A percentile compares a stretch with the other conserved stretches of the same genome.
Conservation (phyloP, 2,113 vertebrate genomes). For the Mus spicilegus region DNA sequence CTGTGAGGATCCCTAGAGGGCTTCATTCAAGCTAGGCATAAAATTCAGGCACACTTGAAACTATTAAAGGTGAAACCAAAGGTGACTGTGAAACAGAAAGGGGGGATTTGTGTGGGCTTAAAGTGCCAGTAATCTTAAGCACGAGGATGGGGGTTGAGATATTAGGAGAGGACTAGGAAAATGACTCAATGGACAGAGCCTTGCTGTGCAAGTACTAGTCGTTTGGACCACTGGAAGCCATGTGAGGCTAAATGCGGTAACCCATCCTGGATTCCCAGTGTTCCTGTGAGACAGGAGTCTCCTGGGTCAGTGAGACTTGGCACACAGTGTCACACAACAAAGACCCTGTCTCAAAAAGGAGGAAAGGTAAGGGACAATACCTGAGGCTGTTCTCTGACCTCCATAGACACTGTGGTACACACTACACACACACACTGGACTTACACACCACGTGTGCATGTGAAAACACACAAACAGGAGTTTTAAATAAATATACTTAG, state of each 20-base stretch:
- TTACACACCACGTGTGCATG: not conserved
- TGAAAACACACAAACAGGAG: not conserved
- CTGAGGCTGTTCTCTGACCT: not conserved
- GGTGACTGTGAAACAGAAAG: not conserved
- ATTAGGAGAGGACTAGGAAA: not conserved
- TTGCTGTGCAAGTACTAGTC: not conserved
- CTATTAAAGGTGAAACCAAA: slow-evolving; percentile 44
- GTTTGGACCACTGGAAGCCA: not conserved
- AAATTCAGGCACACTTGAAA: slow-evolving; percentile 36
- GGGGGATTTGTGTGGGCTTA: not conserved
- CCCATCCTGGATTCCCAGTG: not conserved
- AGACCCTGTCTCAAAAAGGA: not conserved
- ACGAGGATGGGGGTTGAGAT: not conserved
- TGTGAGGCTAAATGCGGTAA: not conserved
- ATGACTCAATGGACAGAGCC: not conserved
- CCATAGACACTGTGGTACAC: not conserved
- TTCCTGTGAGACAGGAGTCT: not conserved
- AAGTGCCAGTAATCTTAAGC: not conserved
- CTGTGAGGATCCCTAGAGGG: not conserved
- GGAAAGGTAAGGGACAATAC: not conserved
- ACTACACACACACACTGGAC: not conserved
- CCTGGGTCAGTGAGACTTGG: not conserved
- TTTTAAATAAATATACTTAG: not conserved
- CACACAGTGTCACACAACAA: not conserved
- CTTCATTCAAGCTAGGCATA: not conserved